Percentiles rank a stretch among this genome's conserved stretches.
These are phyloP conservation scores for Turritopsis rubra DNA, from an alignment of 30 jellyfish, hydroid and myxozoan genomes.

Conservation along the genomic window DNA sequence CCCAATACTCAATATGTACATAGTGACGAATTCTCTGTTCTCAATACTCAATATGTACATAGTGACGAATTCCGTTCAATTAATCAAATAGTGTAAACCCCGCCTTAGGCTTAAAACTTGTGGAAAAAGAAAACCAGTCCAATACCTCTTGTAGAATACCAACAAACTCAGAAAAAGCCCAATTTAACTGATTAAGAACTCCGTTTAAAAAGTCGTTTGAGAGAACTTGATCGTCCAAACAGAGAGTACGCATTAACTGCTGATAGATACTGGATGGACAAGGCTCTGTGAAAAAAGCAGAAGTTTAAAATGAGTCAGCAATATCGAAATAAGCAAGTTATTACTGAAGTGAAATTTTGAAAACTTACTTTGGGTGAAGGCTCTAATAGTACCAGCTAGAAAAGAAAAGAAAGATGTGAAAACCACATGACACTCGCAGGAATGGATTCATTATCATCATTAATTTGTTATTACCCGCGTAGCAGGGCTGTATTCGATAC, in stretches of 20 bases:
- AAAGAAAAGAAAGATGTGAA: slow-evolving; percentile 1
- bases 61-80: too few relatives aligned
- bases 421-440: background rate
- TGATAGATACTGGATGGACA: slow-evolving; percentile 96
- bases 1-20: too few relatives aligned
- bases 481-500: too few relatives aligned
- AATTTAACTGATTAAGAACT: slow-evolving; percentile 88
- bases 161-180: slow-evolving; percentile 99
- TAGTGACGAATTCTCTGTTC: too few relatives aligned
- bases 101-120: too few relatives aligned
- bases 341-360: background rate
- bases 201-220: slow-evolving; percentile 96
- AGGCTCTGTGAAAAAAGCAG: slow-evolving; percentile 52
- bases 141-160: slow-evolving; percentile 95
- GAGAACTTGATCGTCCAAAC: slow-evolving; percentile 77
- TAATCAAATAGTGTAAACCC: too few relatives aligned
- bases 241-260: slow-evolving; percentile 70
- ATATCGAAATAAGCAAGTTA: background rate
- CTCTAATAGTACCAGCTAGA: slow-evolving; percentile 95
- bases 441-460: background rate
- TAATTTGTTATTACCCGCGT: too few relatives aligned
- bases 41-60: too few relatives aligned
- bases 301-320: background rate
- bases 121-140: too few relatives aligned
- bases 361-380: slow-evolving; percentile 93